These are phyloP conservation scores for Cataglyphis rosenhaueri DNA, from an alignment of 2,888 invertebrate genomes.

Conservation along the genomic window DNA sequence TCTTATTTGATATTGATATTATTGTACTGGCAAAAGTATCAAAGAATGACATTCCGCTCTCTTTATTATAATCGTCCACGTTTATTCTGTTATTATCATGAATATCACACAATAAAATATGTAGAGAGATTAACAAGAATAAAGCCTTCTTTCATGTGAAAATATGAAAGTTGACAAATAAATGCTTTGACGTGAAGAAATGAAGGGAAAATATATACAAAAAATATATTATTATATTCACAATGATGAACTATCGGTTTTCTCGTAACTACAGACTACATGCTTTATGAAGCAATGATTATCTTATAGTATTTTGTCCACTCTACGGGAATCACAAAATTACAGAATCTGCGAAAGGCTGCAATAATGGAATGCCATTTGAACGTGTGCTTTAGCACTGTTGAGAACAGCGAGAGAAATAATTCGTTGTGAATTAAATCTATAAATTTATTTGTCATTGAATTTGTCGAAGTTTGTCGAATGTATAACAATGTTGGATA, in stretches of 20 bases:
- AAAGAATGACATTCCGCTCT: neutral
- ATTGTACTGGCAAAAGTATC: neutral
- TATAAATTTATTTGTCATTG: no score
- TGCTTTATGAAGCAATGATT: neutral
- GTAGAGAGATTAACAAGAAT: neutral
- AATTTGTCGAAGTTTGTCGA: no score
- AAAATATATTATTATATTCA: neutral
- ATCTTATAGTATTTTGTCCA: slow-evolving; percentile 12
- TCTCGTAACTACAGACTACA: neutral
- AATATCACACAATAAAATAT: neutral
- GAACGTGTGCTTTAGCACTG: neutral
- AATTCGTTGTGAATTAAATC: no score
- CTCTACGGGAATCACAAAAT: neutral
- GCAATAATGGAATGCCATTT: neutral
- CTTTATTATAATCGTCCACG: neutral
- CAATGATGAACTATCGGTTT: neutral
- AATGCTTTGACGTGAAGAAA: neutral
- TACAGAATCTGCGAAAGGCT: neutral
- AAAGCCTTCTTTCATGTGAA: neutral
- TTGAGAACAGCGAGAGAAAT: neutral
- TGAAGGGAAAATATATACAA: neutral
- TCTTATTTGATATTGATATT: neutral
- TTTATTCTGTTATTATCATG: neutral
- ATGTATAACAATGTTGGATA: no score
- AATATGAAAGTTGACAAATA: neutral